Percentiles rank a stretch among this genome's conserved stretches.
phyloP scores from a whole-genome alignment of 2,797 vertebrate species.

The Sebastes nivosus region DNA sequence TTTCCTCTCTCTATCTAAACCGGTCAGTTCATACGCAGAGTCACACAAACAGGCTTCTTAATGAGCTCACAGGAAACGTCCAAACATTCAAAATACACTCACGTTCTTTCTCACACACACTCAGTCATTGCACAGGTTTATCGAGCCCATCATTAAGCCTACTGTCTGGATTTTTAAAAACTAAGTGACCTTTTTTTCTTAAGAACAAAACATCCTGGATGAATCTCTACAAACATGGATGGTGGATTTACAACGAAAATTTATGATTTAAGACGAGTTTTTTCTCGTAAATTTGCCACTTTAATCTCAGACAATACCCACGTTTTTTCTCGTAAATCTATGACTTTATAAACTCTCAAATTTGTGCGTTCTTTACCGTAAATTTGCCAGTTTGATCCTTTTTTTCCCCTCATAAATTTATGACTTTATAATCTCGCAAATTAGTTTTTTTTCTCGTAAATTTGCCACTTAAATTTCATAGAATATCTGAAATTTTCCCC shows the following conservation, averaged over 20 bases:
- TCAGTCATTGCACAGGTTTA: not conserved
- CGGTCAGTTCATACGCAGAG: not conserved
- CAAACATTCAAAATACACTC: not conserved
- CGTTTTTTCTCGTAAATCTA: too few species aligned
- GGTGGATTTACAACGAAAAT: not conserved
- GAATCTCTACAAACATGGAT: not conserved
- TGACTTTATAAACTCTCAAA: too few species aligned
- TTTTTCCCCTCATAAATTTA: not conserved
- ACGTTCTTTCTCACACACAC: not conserved
- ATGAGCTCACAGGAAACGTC: not conserved
- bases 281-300: not conserved
- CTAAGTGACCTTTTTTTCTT: not conserved
- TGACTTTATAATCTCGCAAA: too few species aligned
- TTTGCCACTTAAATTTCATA: too few species aligned
- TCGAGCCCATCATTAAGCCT: not conserved
- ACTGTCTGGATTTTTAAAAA: not conserved
- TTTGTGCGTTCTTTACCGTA: not conserved
- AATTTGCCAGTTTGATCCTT: not conserved
- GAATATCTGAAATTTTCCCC: too few species aligned
- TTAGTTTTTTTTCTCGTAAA: too few species aligned
- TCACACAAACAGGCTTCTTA: not conserved
- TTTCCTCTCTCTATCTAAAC: not conserved
- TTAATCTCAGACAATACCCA: not conserved
- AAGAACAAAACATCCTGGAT: not conserved
- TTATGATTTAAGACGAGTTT: not conserved